Evolutionary conservation across 2,888 invertebrate species (phyloP).

Genomic region (Stomorhina lunata): DNA sequence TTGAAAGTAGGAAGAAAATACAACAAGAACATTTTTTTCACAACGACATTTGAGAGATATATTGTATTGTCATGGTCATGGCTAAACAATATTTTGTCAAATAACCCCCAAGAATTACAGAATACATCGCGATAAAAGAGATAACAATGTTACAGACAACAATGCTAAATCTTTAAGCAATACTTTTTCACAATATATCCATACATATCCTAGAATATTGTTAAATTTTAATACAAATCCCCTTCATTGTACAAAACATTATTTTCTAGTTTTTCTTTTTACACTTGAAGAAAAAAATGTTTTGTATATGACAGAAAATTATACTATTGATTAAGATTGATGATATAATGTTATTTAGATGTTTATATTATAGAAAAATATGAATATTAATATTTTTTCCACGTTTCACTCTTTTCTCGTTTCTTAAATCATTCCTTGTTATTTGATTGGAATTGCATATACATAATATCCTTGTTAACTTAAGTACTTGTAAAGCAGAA

Average conservation of each 20-base stretch:
- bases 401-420: background rate
- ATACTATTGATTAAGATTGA: constrained; percentile 46
- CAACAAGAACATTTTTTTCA: background rate
- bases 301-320: background rate
- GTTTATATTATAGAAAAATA: background rate
- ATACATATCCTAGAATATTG: no score
- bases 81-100: constrained; percentile 3
- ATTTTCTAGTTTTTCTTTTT: background rate
- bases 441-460: background rate
- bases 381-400: background rate
- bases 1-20: background rate
- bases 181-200: no score
- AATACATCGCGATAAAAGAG: background rate
- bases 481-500: background rate
- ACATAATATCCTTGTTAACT: background rate
- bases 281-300: constrained; percentile 1
- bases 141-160: background rate
- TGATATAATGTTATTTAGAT: no score
- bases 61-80: constrained; percentile 8
- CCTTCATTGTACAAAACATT: background rate
- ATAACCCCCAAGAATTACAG: constrained; percentile 16
- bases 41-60: background rate
- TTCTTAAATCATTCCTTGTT: background rate
- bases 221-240: background rate
- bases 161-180: no score